phyloP scores from a whole-genome alignment of 2,888 invertebrate species.

The Hipparchia sbordonii region DNA sequence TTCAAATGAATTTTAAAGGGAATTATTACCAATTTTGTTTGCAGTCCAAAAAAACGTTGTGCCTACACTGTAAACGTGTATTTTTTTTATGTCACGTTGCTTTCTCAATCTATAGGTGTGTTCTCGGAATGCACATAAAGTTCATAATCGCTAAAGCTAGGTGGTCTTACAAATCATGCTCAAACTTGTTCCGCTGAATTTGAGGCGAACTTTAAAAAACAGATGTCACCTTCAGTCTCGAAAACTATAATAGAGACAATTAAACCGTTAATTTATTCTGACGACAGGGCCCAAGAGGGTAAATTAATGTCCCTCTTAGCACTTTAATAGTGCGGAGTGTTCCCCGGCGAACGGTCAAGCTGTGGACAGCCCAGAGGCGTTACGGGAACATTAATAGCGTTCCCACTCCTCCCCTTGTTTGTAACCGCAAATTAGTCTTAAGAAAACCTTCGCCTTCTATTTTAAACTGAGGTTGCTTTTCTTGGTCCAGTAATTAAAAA shows the following conservation, averaged over 20 bases:
- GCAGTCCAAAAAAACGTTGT: too few relatives aligned
- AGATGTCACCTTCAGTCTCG: constrained; percentile 25
- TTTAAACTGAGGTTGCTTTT: background rate
- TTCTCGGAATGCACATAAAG: too few relatives aligned
- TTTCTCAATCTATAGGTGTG: too few relatives aligned
- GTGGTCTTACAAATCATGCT: too few relatives aligned
- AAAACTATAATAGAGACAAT: constrained; percentile 56
- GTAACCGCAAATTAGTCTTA: constrained; percentile 73
- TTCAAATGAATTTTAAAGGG: too few relatives aligned
- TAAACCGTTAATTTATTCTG: constrained; percentile 78
- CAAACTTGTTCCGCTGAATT: background rate
- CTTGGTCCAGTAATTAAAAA: background rate
- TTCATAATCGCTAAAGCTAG: too few relatives aligned
- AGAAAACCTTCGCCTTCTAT: constrained; percentile 52
- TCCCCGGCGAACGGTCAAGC: constrained; percentile 72
- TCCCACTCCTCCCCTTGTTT: constrained; percentile 72
- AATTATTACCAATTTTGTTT: too few relatives aligned
- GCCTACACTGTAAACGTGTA: too few relatives aligned
- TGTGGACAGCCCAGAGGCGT: constrained; percentile 72
- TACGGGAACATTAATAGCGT: constrained; percentile 65
- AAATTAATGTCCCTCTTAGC: constrained; percentile 79
- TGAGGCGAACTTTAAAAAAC: background rate
- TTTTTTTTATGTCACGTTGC: too few relatives aligned
- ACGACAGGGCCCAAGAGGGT: constrained; percentile 71
- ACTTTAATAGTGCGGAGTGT: constrained; percentile 75